Conservation (phyloP, 2,113 vertebrate species). For the Panthera uncia region DNA sequence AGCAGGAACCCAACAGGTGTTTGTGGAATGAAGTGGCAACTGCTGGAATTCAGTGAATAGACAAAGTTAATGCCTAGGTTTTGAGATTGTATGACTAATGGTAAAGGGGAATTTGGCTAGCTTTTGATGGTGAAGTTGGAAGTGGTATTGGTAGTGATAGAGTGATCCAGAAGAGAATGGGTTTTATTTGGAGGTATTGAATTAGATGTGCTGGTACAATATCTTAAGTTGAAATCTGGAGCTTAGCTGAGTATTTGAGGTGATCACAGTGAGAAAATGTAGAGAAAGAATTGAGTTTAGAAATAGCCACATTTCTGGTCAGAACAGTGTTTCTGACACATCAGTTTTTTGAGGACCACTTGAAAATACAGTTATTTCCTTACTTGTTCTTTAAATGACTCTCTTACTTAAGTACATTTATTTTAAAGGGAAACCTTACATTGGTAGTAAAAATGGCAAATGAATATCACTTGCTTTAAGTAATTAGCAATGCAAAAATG, state of each 20-base stretch:
- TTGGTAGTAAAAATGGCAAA: background rate
- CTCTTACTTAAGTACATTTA: background rate
- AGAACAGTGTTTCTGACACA: background rate
- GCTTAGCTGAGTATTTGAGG: background rate
- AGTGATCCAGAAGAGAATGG: background rate
- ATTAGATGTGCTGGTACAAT: background rate
- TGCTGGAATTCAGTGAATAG: background rate
- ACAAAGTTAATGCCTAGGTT: background rate
- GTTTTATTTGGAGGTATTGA: conserved; percentile 3
- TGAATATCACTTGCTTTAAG: conserved; percentile 4
- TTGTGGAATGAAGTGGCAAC: background rate
- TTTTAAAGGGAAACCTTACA: background rate
- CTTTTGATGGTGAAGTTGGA: background rate
- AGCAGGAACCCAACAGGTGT: background rate
- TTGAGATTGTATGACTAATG: conserved; percentile 16
- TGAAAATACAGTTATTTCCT: background rate
- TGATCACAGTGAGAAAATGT: conserved; percentile 1
- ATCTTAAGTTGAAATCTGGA: background rate
- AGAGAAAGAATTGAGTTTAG: conserved; percentile 18
- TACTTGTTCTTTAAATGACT: conserved; percentile 11
- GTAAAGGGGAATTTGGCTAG: background rate
- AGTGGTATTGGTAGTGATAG: background rate
- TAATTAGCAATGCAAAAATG: conserved; percentile 36
- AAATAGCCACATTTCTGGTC: background rate
- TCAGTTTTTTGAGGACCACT: background rate